These are phyloP conservation scores for Syrista parreyssii DNA, from an alignment of 2,888 invertebrate species.

Conservation along the genomic window DNA sequence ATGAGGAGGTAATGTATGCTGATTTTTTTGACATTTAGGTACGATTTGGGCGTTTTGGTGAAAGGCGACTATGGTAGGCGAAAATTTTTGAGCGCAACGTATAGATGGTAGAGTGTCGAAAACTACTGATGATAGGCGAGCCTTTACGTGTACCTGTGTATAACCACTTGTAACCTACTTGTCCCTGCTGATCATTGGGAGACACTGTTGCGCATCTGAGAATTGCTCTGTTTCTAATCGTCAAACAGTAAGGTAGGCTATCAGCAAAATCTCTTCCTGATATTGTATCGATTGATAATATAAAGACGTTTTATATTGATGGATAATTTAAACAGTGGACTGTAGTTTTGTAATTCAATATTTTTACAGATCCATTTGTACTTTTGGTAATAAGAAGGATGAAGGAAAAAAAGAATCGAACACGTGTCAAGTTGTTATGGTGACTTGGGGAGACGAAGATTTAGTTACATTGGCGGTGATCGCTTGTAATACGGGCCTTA, in stretches of 20 bases:
- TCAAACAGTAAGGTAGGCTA: neutral
- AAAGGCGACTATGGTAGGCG: too few species aligned
- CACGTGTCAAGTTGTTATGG: neutral
- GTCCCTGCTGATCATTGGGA: neutral
- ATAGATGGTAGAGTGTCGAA: too few species aligned
- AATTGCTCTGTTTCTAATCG: neutral
- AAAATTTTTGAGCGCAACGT: too few species aligned
- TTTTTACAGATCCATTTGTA: neutral
- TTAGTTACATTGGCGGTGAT: neutral
- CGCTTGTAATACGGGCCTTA: conserved; percentile 18
- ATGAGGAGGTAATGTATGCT: neutral
- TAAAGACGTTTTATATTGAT: neutral
- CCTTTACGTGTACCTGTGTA: neutral
- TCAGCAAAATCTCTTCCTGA: neutral
- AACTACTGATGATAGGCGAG: too few species aligned
- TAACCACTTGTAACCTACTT: neutral
- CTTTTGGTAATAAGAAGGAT: neutral
- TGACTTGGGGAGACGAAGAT: neutral
- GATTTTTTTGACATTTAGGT: neutral
- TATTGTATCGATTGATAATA: neutral
- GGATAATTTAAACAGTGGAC: neutral
- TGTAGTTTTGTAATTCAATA: neutral
- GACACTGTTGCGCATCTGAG: neutral
- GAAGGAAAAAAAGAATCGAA: neutral
- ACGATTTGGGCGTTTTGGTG: neutral